These are phyloP conservation scores for Trichacis sp. DNA, from an alignment of 2,888 invertebrate genomes.

Conservation along the genomic window DNA sequence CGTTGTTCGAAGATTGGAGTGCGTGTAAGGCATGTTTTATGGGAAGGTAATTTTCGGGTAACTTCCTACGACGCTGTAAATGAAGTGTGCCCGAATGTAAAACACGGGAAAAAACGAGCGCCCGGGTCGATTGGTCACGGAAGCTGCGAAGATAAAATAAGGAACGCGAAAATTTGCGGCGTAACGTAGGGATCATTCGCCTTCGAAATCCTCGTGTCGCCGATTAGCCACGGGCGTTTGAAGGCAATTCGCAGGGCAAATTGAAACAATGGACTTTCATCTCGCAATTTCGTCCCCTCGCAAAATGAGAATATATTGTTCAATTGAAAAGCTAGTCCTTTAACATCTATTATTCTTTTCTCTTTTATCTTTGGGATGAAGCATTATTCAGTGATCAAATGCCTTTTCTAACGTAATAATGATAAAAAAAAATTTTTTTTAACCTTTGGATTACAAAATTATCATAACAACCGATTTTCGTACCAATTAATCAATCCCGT, in stretches of 20 bases:
- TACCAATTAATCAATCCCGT: too few relatives aligned
- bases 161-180: slow-evolving; percentile 36
- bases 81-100: slow-evolving; percentile 8
- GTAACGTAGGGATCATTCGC: slow-evolving; percentile 50
- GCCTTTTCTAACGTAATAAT: too few relatives aligned
- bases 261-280: slow-evolving; percentile 16
- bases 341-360: too few relatives aligned
- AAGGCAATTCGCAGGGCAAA: slow-evolving; percentile 18
- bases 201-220: slow-evolving; percentile 46
- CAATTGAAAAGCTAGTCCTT: too few relatives aligned
- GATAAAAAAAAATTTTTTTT: too few relatives aligned
- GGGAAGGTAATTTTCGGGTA: neutral
- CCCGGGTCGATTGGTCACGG: slow-evolving; percentile 46
- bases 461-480: too few relatives aligned
- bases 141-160: slow-evolving; percentile 41
- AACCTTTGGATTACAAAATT: too few relatives aligned
- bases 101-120: slow-evolving; percentile 31
- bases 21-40: neutral
- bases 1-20: neutral
- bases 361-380: too few relatives aligned
- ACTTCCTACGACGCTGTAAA: neutral
- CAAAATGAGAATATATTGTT: too few relatives aligned
- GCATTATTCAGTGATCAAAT: too few relatives aligned
- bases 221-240: slow-evolving; percentile 47
- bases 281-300: too few relatives aligned